These are phyloP conservation scores for Macropodus opercularis DNA, from an alignment of 2,797 vertebrate genomes.

Conservation along the genomic window DNA sequence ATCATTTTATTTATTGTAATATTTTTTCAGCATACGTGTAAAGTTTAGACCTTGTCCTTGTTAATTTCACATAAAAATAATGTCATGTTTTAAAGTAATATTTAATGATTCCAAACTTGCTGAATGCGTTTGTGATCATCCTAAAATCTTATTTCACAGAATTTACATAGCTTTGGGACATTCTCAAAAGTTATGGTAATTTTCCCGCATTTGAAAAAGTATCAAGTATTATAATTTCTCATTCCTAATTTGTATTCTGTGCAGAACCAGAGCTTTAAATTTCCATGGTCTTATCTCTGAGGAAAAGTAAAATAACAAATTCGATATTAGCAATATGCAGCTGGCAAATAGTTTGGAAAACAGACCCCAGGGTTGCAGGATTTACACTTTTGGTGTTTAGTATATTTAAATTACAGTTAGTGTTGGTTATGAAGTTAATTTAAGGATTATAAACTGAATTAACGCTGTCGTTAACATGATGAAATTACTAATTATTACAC, in stretches of 20 bases:
- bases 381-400: slow-evolving; percentile 21
- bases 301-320: slow-evolving; percentile 15
- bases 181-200: slow-evolving; percentile 28
- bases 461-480: slow-evolving; percentile 17
- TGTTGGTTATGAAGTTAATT: slow-evolving; percentile 44
- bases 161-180: slow-evolving; percentile 38
- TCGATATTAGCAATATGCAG: slow-evolving; percentile 26
- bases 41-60: background rate
- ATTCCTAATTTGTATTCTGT: slow-evolving; percentile 34
- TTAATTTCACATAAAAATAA: slow-evolving; percentile 20
- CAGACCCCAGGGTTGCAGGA: slow-evolving; percentile 28
- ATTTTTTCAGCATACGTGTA: slow-evolving; percentile 1
- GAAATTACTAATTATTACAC: slow-evolving; percentile 24
- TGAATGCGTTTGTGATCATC: slow-evolving; percentile 27
- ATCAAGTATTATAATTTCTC: slow-evolving; percentile 17
- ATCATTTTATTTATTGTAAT: background rate
- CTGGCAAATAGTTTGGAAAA: slow-evolving; percentile 28
- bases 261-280: slow-evolving; percentile 12
- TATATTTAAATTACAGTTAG: slow-evolving; percentile 36
- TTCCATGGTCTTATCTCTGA: slow-evolving; percentile 29
- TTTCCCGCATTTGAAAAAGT: slow-evolving; percentile 6
- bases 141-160: slow-evolving; percentile 29
- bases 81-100: background rate
- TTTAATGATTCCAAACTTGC: slow-evolving; percentile 9
- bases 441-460: slow-evolving; percentile 26